These are phyloP conservation scores for Pristionchus exspectatus DNA, from an alignment of 2,888 invertebrate species.

Conservation along the genomic window DNA sequence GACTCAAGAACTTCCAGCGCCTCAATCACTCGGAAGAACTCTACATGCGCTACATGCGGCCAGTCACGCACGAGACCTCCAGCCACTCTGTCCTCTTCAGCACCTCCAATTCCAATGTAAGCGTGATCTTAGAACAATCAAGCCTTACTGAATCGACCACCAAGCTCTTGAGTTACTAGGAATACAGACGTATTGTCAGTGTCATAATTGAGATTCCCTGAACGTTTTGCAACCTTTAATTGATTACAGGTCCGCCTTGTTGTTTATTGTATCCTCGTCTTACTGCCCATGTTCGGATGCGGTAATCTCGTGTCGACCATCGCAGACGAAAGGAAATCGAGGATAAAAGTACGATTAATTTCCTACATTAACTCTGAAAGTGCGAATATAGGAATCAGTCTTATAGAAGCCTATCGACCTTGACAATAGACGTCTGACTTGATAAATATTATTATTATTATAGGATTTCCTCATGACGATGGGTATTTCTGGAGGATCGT, in stretches of 20 bases:
- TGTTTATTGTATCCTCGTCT: background rate
- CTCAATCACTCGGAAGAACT: background rate
- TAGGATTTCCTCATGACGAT: background rate
- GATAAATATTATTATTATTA: background rate
- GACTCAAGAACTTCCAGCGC: background rate
- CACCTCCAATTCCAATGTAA: background rate
- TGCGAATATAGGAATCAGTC: too few species aligned
- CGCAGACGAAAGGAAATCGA: background rate
- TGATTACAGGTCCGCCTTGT: background rate
- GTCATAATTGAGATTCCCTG: too few species aligned
- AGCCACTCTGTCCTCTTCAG: background rate
- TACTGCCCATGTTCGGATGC: background rate
- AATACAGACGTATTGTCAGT: too few species aligned
- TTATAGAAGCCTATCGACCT: too few species aligned
- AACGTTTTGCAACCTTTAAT: too few species aligned
- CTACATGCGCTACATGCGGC: background rate
- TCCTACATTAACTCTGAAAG: background rate
- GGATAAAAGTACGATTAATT: background rate
- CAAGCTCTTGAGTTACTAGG: too few species aligned
- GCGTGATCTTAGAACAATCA: too few species aligned
- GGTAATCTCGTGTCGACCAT: background rate
- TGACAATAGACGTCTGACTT: too few species aligned
- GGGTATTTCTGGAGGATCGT: background rate
- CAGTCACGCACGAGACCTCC: background rate
- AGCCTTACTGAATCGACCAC: too few species aligned